Evolutionary conservation across 1,140 invertebrate genomes (phyloP), one percentile per base, ranked within the genome.

Genomic region (Plectrocnemia conspersa): DNA sequence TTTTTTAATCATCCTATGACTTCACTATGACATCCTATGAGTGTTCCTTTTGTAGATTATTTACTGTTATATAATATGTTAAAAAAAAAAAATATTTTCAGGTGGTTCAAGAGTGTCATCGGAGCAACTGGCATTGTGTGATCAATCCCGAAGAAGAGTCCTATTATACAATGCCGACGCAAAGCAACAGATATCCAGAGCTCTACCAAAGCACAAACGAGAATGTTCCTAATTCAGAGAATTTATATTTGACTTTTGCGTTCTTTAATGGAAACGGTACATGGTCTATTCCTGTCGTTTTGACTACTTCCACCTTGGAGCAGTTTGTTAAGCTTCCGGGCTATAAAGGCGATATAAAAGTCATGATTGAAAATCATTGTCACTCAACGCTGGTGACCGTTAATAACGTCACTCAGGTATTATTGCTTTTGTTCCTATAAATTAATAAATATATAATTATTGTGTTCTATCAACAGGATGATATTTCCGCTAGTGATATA

Each of bases 121-220:
- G 67, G 62, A 65, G 69, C 50, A 60, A 65, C 35, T 72, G 70
- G 70, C 46, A 61, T 15, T 68, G 64, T 56, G 54, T 56, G 22
- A 53, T 72, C 3, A 25, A 64, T 5, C 41, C 64, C 40, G 52
- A 50, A 19, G 38, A 49, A 35, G 60, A 49, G 19, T 52, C 48
- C 9, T 70, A 68, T 57, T 73, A 73, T 49, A 68, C 66, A 5
- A 68, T 71, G 68, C 68, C 70, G 5, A 54, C 56, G 3, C 45
- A 68, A 24, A 64, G 60, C 9, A 65, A 66, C 27, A 66, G 67
- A 48, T 73, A 70, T 58, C 69, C 70, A 0, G 68, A 72, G 52
- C 67, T 13, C 58, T 64, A 6, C 59, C 33, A 5, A 11, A 35
- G 25, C 1, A 55, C 35, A 1, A 7, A 22, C 3, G 21, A 9